Base-by-base conservation (phyloP, 2,797 vertebrate species). In the Pipistrellus pygmaeus region DNA sequence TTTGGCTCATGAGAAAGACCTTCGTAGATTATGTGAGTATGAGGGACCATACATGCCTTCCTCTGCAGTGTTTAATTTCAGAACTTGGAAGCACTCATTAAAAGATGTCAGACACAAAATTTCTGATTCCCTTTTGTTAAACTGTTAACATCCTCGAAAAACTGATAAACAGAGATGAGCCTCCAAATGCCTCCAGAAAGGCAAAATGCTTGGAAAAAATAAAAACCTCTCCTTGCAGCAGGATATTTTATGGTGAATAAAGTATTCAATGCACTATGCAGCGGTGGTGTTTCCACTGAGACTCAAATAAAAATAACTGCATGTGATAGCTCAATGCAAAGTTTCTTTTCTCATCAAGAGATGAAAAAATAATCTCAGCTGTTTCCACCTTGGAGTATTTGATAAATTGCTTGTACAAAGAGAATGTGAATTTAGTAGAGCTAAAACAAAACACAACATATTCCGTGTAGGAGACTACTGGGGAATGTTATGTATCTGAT, bases 201-300 rank as follows among this genome's bases (percentile, higher is more conserved):
- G 27, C 89, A 97, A 91, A 91, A 91, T 94, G 46, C 69, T 96
- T 85, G 35, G 71, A 8, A 66, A 90, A 80, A 69, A 73, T 7
- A 41, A 69, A 68, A 71, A 27, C 4, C 30, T 93, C 48, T 96
- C 97, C 97, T 97, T 96, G 93, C 94, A 68, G 25, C 71, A 72
- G 71, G 90, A 86, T 91, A 96, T 96, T 97, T 97, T 97, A 97
- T 94, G 96, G 97, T 96, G 96, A 94, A 95, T 97, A 96, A 97
- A 96, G 89, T 88, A 83, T 94, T 95, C 87, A 93, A 77, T 95
- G 95, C 96, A 77, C 71, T 94, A 8, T 95, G 53, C 95, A 88
- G 93, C 75, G 88, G 93, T 81, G 62, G 2, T 68, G 51, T 96
- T 96, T 96, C 93, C 94, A 77, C 78, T 87, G 86, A 91, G 73